Percentiles rank a stretch among this genome's conserved stretches.
phyloP scores from a whole-genome alignment of 2,888 invertebrate genomes.

The Lasioglossum lativentre region DNA sequence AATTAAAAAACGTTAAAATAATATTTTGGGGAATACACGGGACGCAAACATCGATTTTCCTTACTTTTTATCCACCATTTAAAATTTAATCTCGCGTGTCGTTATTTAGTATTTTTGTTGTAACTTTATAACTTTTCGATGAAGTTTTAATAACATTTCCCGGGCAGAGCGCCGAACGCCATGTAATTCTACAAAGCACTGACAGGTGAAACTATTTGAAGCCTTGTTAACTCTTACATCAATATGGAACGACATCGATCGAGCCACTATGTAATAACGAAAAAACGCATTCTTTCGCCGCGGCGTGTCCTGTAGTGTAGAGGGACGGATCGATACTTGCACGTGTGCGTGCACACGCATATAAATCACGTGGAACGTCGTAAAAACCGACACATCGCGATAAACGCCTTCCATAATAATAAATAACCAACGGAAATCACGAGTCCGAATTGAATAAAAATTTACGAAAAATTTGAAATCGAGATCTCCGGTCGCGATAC shows the following conservation, averaged over 20 bases:
- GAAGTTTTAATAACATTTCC: neutral
- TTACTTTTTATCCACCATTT: neutral
- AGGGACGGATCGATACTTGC: slow-evolving; percentile 23
- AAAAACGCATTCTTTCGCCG: neutral
- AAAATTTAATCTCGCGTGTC: neutral
- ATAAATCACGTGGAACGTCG: slow-evolving; percentile 21
- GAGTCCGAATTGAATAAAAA: neutral
- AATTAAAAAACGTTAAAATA: neutral
- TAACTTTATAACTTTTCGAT: neutral
- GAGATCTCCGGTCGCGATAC: neutral
- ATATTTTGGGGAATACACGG: neutral
- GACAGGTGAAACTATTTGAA: neutral
- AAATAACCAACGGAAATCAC: neutral
- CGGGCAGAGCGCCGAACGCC: neutral
- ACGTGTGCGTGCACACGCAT: slow-evolving; percentile 2
- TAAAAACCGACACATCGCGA: slow-evolving; percentile 26
- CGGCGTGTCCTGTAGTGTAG: neutral
- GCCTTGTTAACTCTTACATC: neutral
- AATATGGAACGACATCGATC: neutral
- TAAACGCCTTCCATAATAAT: slow-evolving; percentile 20
- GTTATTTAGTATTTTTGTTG: neutral
- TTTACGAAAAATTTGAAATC: neutral
- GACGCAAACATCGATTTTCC: neutral
- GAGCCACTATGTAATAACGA: neutral
- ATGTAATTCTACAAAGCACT: neutral